Evolutionary conservation across 2,797 vertebrate species (phyloP).

Genomic region (Gallinago nigripennis): DNA sequence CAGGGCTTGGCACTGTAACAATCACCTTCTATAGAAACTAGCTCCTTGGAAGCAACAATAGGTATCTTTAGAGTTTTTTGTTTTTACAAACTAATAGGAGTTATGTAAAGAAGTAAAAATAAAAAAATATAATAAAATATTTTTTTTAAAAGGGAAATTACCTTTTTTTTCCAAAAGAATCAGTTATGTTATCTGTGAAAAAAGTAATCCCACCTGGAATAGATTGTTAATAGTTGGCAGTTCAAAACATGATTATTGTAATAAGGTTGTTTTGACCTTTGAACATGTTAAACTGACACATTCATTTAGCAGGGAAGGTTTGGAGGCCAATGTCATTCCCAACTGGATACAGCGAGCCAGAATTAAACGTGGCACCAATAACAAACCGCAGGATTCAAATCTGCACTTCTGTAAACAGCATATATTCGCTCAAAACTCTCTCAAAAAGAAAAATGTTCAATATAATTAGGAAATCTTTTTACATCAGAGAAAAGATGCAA

Average conservation of each 20-base stretch:
- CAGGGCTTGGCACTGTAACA: not conserved
- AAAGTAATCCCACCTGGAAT: not conserved
- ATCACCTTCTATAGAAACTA: not conserved
- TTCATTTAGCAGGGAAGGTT: not conserved
- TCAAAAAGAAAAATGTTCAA: not conserved
- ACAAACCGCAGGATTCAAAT: not conserved
- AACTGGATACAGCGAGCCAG: not conserved
- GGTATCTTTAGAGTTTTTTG: not conserved
- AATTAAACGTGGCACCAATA: not conserved
- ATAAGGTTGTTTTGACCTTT: not conserved
- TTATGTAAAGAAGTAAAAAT: not conserved
- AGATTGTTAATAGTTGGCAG: not conserved
- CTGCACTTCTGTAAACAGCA: not conserved
- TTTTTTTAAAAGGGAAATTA: not conserved
- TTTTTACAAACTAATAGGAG: not conserved
- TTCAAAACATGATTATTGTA: not conserved
- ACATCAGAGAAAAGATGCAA: not conserved
- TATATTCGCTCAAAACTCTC: not conserved
- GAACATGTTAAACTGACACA: not conserved
- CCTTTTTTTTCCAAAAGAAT: not conserved
- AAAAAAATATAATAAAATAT: too few species aligned
- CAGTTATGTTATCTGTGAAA: not conserved
- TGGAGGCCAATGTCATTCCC: not conserved
- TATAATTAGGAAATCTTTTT: not conserved
- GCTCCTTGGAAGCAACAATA: not conserved